A percentile compares a stretch with the other conserved stretches of the same genome.
phyloP scores from a whole-genome alignment of 2,888 invertebrate genomes.

The Blastobasis lacticolella region DNA sequence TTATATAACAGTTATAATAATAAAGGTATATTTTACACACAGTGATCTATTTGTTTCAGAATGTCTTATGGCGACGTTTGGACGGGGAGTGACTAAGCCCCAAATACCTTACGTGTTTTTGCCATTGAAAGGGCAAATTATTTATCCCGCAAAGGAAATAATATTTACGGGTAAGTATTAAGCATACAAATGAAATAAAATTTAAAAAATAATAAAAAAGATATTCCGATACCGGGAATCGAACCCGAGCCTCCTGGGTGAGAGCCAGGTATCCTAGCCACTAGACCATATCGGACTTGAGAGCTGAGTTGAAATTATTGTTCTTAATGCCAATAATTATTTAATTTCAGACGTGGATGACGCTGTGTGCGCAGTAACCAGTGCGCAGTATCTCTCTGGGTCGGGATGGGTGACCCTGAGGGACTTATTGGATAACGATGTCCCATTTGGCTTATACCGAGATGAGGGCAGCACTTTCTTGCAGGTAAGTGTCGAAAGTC shows the following conservation, averaged over 20 bases:
- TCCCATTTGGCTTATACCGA: constrained; percentile 84
- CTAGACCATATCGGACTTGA: constrained; percentile 75
- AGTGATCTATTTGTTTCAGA: constrained; percentile 57
- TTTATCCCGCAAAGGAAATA: constrained; percentile 91
- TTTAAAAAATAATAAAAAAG: constrained; percentile 26
- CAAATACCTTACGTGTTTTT: constrained; percentile 91
- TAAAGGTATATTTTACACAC: neutral
- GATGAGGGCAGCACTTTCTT: constrained; percentile 86
- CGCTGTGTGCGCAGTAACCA: constrained; percentile 88
- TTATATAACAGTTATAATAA: too few relatives aligned
- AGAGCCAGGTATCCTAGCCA: constrained; percentile 77
- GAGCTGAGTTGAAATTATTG: constrained; percentile 5
- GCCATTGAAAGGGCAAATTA: constrained; percentile 88
- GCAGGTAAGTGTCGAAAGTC: constrained; percentile 36
- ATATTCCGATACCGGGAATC: constrained; percentile 71
- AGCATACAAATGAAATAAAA: constrained; percentile 10
- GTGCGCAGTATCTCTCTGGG: constrained; percentile 85
- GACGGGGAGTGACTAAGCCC: constrained; percentile 77
- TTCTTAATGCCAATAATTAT: neutral
- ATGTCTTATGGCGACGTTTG: constrained; percentile 80
- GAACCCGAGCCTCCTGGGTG: constrained; percentile 77
- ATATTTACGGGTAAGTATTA: constrained; percentile 79
- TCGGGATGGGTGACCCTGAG: constrained; percentile 87
- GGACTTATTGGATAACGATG: constrained; percentile 82
- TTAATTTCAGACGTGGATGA: constrained; percentile 74